Conservation (phyloP, 2,888 invertebrate species). For the Empis livida region DNA sequence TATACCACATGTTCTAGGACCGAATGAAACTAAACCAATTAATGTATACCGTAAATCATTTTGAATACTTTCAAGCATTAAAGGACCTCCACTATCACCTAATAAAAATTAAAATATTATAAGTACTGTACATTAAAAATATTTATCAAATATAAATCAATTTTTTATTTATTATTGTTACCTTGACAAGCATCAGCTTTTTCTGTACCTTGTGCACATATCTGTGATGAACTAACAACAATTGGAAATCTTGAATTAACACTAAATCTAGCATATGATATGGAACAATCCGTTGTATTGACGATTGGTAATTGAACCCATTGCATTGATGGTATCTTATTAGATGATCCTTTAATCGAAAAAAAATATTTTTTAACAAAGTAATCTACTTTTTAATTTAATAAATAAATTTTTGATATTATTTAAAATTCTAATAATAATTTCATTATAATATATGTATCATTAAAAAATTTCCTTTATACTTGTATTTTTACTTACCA, state of each 20-base stretch:
- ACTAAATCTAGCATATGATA: conserved; percentile 31
- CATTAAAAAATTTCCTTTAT: not conserved
- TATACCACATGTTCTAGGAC: conserved; percentile 31
- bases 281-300: conserved; percentile 30
- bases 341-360: no score
- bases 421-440: not conserved
- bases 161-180: no score
- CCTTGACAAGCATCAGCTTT: conserved; percentile 35
- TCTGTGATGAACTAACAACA: conserved; percentile 29
- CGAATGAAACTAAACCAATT: conserved; percentile 31
- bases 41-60: conserved; percentile 17
- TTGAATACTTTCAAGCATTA: conserved; percentile 25
- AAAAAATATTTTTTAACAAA: not conserved
- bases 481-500: conserved; percentile 29
- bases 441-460: no score
- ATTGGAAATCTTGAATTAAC: conserved; percentile 34
- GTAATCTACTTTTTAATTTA: not conserved
- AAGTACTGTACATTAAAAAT: no score
- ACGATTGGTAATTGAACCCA: conserved; percentile 36
- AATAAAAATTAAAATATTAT: not conserved
- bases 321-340: conserved; percentile 23
- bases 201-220: conserved; percentile 33
- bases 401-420: no score
- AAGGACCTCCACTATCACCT: conserved; percentile 35
- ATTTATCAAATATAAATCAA: no score